Evolutionary conservation across 2,797 vertebrate species (phyloP).

Genomic region (Sylvia borin): DNA sequence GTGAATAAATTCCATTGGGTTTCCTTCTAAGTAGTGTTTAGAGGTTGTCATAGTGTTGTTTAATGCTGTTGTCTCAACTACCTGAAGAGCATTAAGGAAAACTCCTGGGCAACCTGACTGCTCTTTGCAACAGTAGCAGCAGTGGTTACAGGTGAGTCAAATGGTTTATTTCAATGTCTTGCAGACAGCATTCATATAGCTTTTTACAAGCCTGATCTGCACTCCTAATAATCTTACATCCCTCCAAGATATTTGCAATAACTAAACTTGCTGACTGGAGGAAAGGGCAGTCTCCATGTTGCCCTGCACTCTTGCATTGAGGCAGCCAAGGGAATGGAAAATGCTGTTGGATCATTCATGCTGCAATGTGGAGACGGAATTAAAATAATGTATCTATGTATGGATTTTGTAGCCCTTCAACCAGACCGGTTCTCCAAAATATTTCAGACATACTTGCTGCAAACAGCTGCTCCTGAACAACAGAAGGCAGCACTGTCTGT

Average conservation of each 20-base stretch:
- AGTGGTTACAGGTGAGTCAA: background rate
- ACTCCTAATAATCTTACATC: background rate
- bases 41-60: background rate
- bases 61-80: background rate
- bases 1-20: background rate
- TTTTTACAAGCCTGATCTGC: background rate
- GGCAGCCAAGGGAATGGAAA: background rate
- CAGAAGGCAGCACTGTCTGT: background rate
- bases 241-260: background rate
- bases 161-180: background rate
- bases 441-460: background rate
- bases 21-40: background rate
- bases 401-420: background rate
- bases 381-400: background rate
- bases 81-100: background rate
- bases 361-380: background rate
- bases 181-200: background rate
- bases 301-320: background rate
- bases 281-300: background rate
- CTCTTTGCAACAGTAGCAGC: background rate
- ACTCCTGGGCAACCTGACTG: background rate
- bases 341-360: background rate
- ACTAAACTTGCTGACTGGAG: background rate
- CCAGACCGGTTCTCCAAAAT: background rate
- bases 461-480: background rate